Evolutionary conservation across 2,113 vertebrate genomes (phyloP), one percentile per base, ranked within the genome.

Genomic region (Mesoclemmys tuberculata): DNA sequence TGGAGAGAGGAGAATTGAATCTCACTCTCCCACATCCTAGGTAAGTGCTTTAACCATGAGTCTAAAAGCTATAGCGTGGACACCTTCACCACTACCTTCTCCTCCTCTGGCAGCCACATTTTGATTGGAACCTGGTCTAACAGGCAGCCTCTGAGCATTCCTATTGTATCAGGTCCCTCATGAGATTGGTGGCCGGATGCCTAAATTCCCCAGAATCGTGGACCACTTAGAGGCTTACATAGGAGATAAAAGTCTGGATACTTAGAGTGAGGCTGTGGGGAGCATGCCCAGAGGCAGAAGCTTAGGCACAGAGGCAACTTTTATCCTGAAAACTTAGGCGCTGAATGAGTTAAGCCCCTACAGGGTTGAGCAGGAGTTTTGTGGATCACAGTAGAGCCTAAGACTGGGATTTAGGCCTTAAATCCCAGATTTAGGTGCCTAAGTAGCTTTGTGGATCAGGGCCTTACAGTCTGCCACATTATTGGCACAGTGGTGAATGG

Each of bases 381-480:
- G 19, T 38, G 64, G 64, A 71, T 71, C 64, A 21, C n/a, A 71
- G 19, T 38, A 10, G 77, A 87, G 8, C 55, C 10, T 51, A 54
- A 52, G 5, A 24, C 2, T 27, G 31, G 12, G 44, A 64, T 91
- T 91, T 64, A 61, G 19, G 56, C 54, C 26, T 5, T 8, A 5
- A 87, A 9, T 13, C 21, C 3, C n/a, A 55, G 18, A 0, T 0
- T 35, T 10, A 21, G 1, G 4, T 52, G 56, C 8, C 7, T 78
- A 38, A 41, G 71, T 21, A 93, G 68, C 1, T 3, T 10, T 51
- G 12, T 8, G 2, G 2, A 8, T 2, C 0, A 1, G 85, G 6
- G 3, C 2, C 27, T 31, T 16, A 6, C 3, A 21, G 2, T 21
- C 5, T 44, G 6, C 4, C 26, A 3, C 38, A 9, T 5, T 24